These are phyloP conservation scores for Pseudomyrmex dendroicus DNA, from an alignment of 1,140 invertebrate species.

Conservation along the genomic window DNA sequence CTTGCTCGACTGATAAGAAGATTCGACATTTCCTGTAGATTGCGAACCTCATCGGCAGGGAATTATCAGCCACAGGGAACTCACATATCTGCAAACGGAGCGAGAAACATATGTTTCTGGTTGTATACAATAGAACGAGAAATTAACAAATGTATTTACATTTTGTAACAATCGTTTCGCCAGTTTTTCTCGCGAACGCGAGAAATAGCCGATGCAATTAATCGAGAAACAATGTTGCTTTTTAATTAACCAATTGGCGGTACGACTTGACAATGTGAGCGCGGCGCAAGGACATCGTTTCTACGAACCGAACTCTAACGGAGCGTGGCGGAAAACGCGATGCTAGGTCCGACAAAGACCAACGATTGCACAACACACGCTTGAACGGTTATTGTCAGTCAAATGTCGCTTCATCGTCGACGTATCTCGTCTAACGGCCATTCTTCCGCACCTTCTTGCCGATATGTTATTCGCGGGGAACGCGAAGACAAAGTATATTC, in stretches of 20 bases:
- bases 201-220: too few relatives aligned
- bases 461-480: not conserved
- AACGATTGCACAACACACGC: slow-evolving; percentile 37
- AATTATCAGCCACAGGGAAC: slow-evolving; percentile 22
- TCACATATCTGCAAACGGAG: too few relatives aligned
- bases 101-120: too few relatives aligned
- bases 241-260: too few relatives aligned
- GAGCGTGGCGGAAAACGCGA: slow-evolving; percentile 13
- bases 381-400: slow-evolving; percentile 25
- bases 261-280: too few relatives aligned
- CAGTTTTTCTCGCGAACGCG: too few relatives aligned
- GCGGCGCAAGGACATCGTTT: too few relatives aligned
- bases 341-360: slow-evolving; percentile 15
- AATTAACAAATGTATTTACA: too few relatives aligned
- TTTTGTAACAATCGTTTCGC: too few relatives aligned
- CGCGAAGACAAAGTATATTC: not conserved
- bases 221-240: too few relatives aligned
- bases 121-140: too few relatives aligned
- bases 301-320: not conserved
- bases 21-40: slow-evolving; percentile 57
- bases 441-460: not conserved
- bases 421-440: slow-evolving; percentile 4
- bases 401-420: slow-evolving; percentile 12
- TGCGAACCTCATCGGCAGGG: slow-evolving; percentile 21
- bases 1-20: slow-evolving; percentile 36